Conservation (phyloP, 1,140 invertebrate genomes). For the Drosophila nikananu region DNA sequence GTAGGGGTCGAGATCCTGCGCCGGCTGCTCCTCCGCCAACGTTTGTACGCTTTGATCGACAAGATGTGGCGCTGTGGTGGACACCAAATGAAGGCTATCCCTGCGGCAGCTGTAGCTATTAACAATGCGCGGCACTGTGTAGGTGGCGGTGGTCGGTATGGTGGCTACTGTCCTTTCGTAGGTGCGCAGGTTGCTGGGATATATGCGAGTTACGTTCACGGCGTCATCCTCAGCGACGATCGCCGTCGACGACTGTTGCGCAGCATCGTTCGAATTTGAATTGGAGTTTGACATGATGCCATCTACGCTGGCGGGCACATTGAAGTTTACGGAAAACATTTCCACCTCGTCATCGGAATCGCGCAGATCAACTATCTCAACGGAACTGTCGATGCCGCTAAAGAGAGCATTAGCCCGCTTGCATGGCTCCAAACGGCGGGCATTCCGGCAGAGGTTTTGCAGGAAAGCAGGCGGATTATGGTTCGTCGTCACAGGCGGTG, state of each 20-base stretch:
- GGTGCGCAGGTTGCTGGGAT: conserved; percentile 68
- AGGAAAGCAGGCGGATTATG: conserved; percentile 61
- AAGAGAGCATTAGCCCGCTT: conserved; percentile 64
- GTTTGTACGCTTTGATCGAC: conserved; percentile 68
- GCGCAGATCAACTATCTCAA: conserved; percentile 64
- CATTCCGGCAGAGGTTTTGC: conserved; percentile 59
- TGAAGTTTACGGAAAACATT: conserved; percentile 69
- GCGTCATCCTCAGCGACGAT: conserved; percentile 40
- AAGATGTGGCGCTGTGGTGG: conserved; percentile 56
- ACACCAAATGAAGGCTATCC: conserved; percentile 65
- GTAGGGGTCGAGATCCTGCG: conserved; percentile 20
- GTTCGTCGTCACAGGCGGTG: conserved; percentile 1
- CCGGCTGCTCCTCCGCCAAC: conserved; percentile 16
- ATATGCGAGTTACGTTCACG: conserved; percentile 64
- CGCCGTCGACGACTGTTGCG: background rate
- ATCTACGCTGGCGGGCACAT: conserved; percentile 70
- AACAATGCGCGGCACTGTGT: conserved; percentile 67
- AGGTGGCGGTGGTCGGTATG: conserved; percentile 31
- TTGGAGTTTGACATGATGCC: conserved; percentile 56
- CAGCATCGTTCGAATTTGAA: conserved; percentile 43
- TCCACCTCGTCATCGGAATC: conserved; percentile 72
- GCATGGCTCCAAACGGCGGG: conserved; percentile 61
- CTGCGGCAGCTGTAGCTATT: conserved; percentile 68
- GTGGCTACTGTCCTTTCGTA: conserved; percentile 45
- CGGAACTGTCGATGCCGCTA: conserved; percentile 58